Evolutionary conservation across 1,140 invertebrate species (phyloP), one percentile per base, ranked within the genome.

Genomic region (Contarinia nasturtii): DNA sequence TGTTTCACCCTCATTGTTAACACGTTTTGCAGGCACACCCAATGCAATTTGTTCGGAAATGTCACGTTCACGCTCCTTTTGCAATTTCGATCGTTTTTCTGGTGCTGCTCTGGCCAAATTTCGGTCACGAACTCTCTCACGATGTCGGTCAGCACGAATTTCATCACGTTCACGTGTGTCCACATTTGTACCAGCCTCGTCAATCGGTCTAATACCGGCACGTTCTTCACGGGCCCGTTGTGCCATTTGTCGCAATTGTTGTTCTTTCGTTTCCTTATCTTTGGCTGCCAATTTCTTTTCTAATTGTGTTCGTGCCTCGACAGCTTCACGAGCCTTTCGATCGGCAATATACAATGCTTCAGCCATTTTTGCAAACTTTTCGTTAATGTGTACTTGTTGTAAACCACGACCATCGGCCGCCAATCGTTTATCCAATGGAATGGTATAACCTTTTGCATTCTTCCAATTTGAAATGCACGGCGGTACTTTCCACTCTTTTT

Each of bases 381-480:
- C 95, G 61, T 98, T 98, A 46, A 98, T 93, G 57, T 98, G 95
- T 15, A 89, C 82, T 61, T 94, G 90, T 58, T 98, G 95, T 0
- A 98, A 67, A 10, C 95, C 95, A 43, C 96, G 71, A 1, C 96
- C 96, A 68, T 99, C 96, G 12, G 95, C 94, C 2, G 95, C 96
- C 53, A 99, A 68, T 55, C 96, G 79, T 69, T 99, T 99, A 65
- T 98, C 95, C 49, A 99, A 67, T 0, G 95, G 95, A 58, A 99
- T 96, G 0, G 95, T 98, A 22, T 54, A 51, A 67, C 76, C 89
- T 74, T 91, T 97, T 2, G 93, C 87, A 63, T 99, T 99, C 67
- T 99, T 99, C 95, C 95, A 99, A 60, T 99, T 98, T 12, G 90
- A 95, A 52, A 99, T 96, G 60, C 95, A 98, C 0, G 96, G 96